Percentiles rank a stretch among this genome's conserved stretches.
Evolutionary conservation across 1,140 invertebrate species (phyloP).

Genomic region (Bombus superbus): DNA sequence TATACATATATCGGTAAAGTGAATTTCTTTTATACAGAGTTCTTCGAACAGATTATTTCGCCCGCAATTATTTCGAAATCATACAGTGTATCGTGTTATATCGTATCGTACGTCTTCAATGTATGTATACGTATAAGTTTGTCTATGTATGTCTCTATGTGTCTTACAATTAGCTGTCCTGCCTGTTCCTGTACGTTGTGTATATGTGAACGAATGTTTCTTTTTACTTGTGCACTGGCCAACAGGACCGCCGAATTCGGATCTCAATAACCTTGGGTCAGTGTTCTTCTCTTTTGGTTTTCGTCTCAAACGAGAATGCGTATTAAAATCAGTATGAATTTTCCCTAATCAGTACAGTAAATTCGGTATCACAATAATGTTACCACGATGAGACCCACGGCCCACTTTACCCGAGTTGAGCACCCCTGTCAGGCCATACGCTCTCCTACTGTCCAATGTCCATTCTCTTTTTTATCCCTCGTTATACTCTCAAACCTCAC

Average conservation of each 20-base stretch:
- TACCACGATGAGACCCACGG: slow-evolving; percentile 41
- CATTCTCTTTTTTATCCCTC: slow-evolving; percentile 11
- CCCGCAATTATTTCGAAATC: slow-evolving; percentile 53
- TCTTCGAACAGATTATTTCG: slow-evolving; percentile 56
- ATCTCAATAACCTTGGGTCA: slow-evolving; percentile 50
- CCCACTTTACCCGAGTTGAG: slow-evolving; percentile 42
- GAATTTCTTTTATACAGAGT: slow-evolving; percentile 65
- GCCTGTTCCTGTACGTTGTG: neutral
- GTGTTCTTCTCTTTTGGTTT: slow-evolving; percentile 13
- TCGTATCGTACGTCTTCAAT: neutral
- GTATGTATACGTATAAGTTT: slow-evolving; percentile 16
- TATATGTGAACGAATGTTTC: slow-evolving; percentile 35
- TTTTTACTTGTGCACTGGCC: slow-evolving; percentile 49
- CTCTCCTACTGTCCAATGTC: slow-evolving; percentile 22
- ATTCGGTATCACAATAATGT: slow-evolving; percentile 61
- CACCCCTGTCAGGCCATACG: slow-evolving; percentile 53
- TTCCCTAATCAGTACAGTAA: slow-evolving; percentile 53
- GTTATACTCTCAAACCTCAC: slow-evolving; percentile 7
- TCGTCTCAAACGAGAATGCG: slow-evolving; percentile 7
- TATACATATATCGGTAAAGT: slow-evolving; percentile 55
- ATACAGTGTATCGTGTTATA: neutral
- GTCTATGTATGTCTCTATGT: neutral
- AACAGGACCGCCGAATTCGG: slow-evolving; percentile 64
- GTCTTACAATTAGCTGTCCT: neutral
- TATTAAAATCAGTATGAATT: slow-evolving; percentile 50